A percentile compares a stretch with the other conserved stretches of the same genome.
Conservation (phyloP, 1,140 invertebrate genomes). For the Pygmarrhopalites habei region DNA sequence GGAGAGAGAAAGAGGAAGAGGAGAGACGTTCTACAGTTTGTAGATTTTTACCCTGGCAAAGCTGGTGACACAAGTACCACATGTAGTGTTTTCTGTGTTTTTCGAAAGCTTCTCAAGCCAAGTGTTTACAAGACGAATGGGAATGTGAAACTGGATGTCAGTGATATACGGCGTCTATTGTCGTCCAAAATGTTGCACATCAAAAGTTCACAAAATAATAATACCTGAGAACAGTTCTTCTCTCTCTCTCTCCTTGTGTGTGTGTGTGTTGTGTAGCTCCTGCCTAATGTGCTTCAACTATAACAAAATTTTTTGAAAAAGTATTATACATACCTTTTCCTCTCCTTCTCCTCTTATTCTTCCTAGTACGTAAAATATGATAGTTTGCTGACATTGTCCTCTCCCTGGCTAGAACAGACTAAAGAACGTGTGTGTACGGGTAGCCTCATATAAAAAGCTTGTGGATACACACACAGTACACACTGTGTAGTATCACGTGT, state of each 20-base stretch:
- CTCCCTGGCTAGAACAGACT: too few species aligned
- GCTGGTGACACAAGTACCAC: conserved; percentile 28
- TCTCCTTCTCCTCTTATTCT: not conserved
- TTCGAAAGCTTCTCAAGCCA: conserved; percentile 29
- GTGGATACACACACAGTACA: too few species aligned
- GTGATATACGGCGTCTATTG: conserved; percentile 32
- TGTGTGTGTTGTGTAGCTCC: too few species aligned
- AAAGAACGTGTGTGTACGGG: too few species aligned
- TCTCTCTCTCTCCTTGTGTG: too few species aligned
- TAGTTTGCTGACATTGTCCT: too few species aligned
- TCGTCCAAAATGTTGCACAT: conserved; percentile 29
- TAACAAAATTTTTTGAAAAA: too few species aligned
- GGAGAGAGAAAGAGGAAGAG: not conserved
- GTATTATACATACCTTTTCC: too few species aligned
- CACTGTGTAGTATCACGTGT: too few species aligned
- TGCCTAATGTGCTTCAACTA: not conserved
- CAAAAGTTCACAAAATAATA: conserved; percentile 31
- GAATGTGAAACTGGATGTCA: conserved; percentile 32
- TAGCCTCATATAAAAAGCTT: too few species aligned
- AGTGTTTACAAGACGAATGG: conserved; percentile 36
- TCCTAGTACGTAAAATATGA: not conserved
- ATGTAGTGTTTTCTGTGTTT: conserved; percentile 29
- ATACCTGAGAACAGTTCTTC: conserved; percentile 6
- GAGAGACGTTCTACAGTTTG: not conserved
- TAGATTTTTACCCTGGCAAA: not conserved